These are phyloP conservation scores for Tenualosa thibaudeaui DNA, from an alignment of 2,797 vertebrate genomes.

Conservation along the genomic window DNA sequence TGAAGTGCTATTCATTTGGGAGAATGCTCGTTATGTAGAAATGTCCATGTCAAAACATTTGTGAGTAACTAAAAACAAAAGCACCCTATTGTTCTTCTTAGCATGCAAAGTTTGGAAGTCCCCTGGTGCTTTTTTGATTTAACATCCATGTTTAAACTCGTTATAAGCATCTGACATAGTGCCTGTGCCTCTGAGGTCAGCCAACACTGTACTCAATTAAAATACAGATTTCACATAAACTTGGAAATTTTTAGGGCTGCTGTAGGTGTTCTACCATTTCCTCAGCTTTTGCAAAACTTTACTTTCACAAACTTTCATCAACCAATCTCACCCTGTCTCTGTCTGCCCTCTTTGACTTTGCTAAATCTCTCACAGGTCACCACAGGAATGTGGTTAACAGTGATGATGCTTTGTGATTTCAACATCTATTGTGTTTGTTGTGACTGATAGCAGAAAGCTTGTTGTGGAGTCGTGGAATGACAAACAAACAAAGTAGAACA, in stretches of 20 bases:
- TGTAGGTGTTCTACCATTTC: neutral
- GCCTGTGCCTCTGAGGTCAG: neutral
- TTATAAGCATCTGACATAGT: neutral
- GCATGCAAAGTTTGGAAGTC: too few relatives aligned
- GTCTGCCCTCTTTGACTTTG: neutral
- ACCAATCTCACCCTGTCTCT: neutral
- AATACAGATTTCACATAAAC: neutral
- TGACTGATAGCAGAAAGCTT: neutral
- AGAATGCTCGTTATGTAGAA: too few relatives aligned
- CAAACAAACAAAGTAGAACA: conserved; percentile 2
- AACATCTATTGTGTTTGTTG: neutral
- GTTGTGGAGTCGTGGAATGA: neutral
- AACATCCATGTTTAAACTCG: neutral
- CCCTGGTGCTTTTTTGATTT: neutral
- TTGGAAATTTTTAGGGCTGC: too few relatives aligned
- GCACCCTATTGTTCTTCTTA: too few relatives aligned
- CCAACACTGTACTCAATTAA: neutral
- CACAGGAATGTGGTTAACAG: neutral
- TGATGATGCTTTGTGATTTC: neutral
- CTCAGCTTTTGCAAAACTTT: neutral
- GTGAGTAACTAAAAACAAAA: too few relatives aligned
- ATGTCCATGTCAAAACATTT: too few relatives aligned
- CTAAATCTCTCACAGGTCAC: neutral
- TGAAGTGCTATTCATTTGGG: too few relatives aligned
- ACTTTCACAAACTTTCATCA: neutral